Percentiles rank a stretch among this genome's conserved stretches.
Evolutionary conservation across 2,797 vertebrate genomes (phyloP).

Genomic region (Sardinella longiceps): DNA sequence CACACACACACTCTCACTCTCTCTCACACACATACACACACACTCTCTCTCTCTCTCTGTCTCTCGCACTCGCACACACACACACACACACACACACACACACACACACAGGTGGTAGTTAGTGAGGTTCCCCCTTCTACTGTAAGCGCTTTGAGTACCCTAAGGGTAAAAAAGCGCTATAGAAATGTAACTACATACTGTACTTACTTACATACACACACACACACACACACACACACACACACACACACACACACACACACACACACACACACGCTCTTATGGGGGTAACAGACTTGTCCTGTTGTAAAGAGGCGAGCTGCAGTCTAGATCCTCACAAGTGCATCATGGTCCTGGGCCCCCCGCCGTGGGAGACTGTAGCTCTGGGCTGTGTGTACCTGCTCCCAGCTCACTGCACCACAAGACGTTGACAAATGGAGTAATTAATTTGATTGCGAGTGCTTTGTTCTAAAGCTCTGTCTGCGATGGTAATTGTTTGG

Average conservation of each 20-base stretch:
- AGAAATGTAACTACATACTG: too few species aligned
- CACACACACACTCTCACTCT: too few species aligned
- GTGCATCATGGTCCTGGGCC: not conserved
- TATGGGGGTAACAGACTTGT: too few species aligned
- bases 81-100: slow-evolving; percentile 7
- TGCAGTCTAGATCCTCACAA: not conserved
- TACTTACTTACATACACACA: slow-evolving; percentile 30
- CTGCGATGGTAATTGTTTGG: not conserved
- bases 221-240: slow-evolving; percentile 42
- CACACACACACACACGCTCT: not conserved
- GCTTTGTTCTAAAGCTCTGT: not conserved
- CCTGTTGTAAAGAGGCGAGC: too few species aligned
- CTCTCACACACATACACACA: slow-evolving; percentile 24
- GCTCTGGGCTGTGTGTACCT: too few species aligned
- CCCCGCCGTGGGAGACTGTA: not conserved
- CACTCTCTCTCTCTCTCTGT: too few species aligned
- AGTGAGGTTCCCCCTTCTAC: too few species aligned
- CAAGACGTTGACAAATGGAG: not conserved
- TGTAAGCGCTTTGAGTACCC: too few species aligned
- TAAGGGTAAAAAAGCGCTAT: too few species aligned
- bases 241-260: slow-evolving; percentile 11
- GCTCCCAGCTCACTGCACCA: too few species aligned
- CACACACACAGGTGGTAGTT: slow-evolving; percentile 17
- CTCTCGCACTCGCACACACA: slow-evolving; percentile 45
- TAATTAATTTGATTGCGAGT: not conserved